phyloP scores from a whole-genome alignment of 2,888 invertebrate species.

The Trichacis sp. region DNA sequence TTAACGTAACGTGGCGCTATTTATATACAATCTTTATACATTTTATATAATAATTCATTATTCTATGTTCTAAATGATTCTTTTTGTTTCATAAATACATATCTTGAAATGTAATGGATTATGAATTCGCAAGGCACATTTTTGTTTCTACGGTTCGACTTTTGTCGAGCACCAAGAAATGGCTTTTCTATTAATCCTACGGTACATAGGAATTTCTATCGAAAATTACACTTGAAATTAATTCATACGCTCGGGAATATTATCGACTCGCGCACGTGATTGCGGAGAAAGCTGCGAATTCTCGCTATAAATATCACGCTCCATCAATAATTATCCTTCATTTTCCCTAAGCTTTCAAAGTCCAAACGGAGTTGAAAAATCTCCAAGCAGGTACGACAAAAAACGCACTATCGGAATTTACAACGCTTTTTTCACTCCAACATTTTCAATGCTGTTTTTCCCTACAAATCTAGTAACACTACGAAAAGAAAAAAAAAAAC shows the following conservation, averaged over 20 bases:
- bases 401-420: background rate
- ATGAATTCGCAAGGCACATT: background rate
- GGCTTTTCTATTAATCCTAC: too few species aligned
- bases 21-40: conserved; percentile 24
- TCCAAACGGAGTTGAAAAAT: background rate
- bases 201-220: background rate
- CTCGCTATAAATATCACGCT: conserved; percentile 8
- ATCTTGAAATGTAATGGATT: background rate
- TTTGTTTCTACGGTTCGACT: too few species aligned
- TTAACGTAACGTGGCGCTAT: conserved; percentile 1
- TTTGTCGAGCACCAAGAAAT: too few species aligned
- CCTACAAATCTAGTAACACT: background rate
- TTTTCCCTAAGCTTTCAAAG: background rate
- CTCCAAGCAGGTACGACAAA: conserved; percentile 1
- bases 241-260: background rate
- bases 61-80: background rate
- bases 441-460: background rate
- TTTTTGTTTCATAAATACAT: background rate
- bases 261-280: background rate
- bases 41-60: conserved; percentile 11
- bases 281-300: conserved; percentile 8
- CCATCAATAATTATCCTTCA: background rate
- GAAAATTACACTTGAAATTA: background rate
- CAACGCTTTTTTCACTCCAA: too few species aligned
- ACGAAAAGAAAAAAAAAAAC: background rate